A percentile compares a stretch with the other conserved stretches of the same genome.
phyloP scores from a whole-genome alignment of 2,113 vertebrate genomes.

The Callopanchax toddi region DNA sequence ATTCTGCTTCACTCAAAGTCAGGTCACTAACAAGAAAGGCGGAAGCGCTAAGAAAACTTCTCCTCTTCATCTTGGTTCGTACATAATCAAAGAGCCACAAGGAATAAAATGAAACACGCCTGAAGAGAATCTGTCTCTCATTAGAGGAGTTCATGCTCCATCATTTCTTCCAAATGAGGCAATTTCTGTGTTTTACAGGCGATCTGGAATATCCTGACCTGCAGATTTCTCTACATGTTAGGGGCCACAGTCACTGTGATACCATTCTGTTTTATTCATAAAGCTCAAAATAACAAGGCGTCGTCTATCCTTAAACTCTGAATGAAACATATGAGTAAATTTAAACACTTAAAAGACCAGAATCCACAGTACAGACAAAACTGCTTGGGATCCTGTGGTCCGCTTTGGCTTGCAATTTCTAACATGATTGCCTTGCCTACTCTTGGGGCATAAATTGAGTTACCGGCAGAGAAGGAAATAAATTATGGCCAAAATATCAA shows the following conservation, averaged over 20 bases:
- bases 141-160: conserved; percentile 43
- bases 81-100: conserved; percentile 54
- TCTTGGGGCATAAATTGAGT: conserved; percentile 31
- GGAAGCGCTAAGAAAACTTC: conserved; percentile 29
- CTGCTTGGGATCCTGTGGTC: neutral
- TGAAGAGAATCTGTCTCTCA: conserved; percentile 44
- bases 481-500: conserved; percentile 60
- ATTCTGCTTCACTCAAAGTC: conserved; percentile 29
- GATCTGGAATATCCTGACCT: conserved; percentile 37
- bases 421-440: conserved; percentile 31
- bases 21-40: conserved; percentile 50
- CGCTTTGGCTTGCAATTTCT: conserved; percentile 34
- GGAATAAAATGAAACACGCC: conserved; percentile 41
- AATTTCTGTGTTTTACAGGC: conserved; percentile 43
- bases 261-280: conserved; percentile 6
- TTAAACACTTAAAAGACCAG: neutral
- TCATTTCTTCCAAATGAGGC: conserved; percentile 51
- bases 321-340: neutral
- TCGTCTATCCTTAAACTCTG: neutral
- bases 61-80: conserved; percentile 48
- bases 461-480: conserved; percentile 45
- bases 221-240: conserved; percentile 10
- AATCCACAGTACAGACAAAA: neutral
- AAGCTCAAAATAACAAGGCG: neutral
- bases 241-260: conserved; percentile 14